A percentile compares a stretch with the other conserved stretches of the same genome.
These are phyloP conservation scores for Drosophila parthenogenetica DNA, from an alignment of 2,888 invertebrate species.

Conservation along the genomic window DNA sequence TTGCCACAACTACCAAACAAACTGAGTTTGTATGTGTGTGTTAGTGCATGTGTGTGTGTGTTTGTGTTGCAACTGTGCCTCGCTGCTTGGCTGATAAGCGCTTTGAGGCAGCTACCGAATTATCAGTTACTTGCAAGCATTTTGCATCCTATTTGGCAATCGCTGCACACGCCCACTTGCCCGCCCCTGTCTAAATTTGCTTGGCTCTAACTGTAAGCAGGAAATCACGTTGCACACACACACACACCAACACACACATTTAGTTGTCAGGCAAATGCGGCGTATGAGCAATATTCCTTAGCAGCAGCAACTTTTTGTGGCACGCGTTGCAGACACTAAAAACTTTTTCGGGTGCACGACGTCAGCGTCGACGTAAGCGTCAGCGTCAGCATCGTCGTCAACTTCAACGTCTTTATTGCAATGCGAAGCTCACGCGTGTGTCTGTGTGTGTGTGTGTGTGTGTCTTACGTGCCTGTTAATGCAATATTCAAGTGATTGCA, in stretches of 20 bases:
- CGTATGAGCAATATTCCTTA: slow-evolving; percentile 77
- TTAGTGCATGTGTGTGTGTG: slow-evolving; percentile 2
- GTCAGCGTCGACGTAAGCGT: slow-evolving; percentile 23
- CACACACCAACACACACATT: slow-evolving; percentile 21
- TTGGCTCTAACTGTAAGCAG: slow-evolving; percentile 44
- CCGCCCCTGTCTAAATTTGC: neutral
- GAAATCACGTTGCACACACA: slow-evolving; percentile 74
- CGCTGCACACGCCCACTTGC: slow-evolving; percentile 6
- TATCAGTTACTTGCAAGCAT: slow-evolving; percentile 83
- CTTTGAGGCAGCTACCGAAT: slow-evolving; percentile 49
- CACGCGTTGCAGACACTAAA: slow-evolving; percentile 39
- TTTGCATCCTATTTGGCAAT: slow-evolving; percentile 74
- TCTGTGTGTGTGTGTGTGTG: slow-evolving; percentile 33
- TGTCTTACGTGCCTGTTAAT: slow-evolving; percentile 78
- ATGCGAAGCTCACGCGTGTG: slow-evolving; percentile 31
- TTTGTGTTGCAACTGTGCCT: neutral
- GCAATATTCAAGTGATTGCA: slow-evolving; percentile 84
- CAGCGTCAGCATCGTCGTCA: slow-evolving; percentile 18
- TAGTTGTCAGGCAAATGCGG: slow-evolving; percentile 53
- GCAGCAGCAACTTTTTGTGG: slow-evolving; percentile 63
- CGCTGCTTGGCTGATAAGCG: slow-evolving; percentile 43
- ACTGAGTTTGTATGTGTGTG: neutral
- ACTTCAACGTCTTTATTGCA: slow-evolving; percentile 71
- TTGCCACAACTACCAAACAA: slow-evolving; percentile 10
- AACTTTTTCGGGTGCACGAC: slow-evolving; percentile 45